These are phyloP conservation scores for Criorhina ranunculi DNA, from an alignment of 2,888 invertebrate genomes.

Conservation along the genomic window DNA sequence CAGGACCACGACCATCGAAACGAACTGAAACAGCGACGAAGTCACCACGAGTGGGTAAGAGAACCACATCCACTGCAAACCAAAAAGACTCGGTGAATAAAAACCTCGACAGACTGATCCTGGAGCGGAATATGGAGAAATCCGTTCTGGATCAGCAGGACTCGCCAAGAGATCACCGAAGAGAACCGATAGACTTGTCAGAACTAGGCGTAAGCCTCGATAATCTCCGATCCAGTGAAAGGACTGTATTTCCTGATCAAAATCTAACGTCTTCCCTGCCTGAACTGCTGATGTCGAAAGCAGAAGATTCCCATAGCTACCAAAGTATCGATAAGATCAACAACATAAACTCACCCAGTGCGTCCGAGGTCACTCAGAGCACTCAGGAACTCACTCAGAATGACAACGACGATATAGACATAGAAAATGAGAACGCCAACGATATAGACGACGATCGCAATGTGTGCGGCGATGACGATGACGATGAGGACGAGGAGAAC, in stretches of 20 bases:
- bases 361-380: conserved; percentile 83
- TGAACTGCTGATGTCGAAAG: conserved; percentile 84
- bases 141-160: conserved; percentile 80
- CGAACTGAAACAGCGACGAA: conserved; percentile 85
- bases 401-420: conserved; percentile 75
- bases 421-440: conserved; percentile 81
- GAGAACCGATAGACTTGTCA: conserved; percentile 87
- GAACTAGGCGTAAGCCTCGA: conserved; percentile 86
- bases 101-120: conserved; percentile 83
- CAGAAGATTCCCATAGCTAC: conserved; percentile 83
- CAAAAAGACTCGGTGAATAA: conserved; percentile 86
- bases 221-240: conserved; percentile 85
- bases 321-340: conserved; percentile 84
- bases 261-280: conserved; percentile 87
- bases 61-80: conserved; percentile 49
- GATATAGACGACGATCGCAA: conserved; percentile 77
- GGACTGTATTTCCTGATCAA: conserved; percentile 83
- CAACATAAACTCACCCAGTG: conserved; percentile 82
- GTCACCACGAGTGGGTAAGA: conserved; percentile 84
- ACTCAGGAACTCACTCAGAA: conserved; percentile 82
- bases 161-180: conserved; percentile 86
- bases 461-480: conserved; percentile 59
- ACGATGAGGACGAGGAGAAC: conserved; percentile 61
- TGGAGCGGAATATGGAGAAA: conserved; percentile 81
- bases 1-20: conserved; percentile 86